Evolutionary conservation across 1,140 invertebrate species (phyloP).

Genomic region (Matsumurasca onukii): DNA sequence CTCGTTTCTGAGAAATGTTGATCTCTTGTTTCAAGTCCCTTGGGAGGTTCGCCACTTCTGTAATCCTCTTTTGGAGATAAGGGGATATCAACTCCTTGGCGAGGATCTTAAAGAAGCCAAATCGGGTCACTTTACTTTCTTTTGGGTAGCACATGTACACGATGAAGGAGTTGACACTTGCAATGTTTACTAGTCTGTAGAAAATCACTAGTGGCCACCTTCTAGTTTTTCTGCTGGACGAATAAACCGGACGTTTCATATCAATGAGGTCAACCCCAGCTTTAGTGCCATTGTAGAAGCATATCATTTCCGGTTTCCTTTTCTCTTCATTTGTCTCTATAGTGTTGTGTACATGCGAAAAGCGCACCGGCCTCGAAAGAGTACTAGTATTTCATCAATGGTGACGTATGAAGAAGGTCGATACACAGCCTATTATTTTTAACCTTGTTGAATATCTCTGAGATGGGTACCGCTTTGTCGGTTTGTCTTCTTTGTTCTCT

Average conservation of each 20-base stretch:
- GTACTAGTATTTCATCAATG: conserved; percentile 46
- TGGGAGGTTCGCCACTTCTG: conserved; percentile 6
- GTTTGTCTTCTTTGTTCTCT: conserved; percentile 37
- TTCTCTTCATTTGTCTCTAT: not conserved
- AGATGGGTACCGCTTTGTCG: conserved; percentile 45
- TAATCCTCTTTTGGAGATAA: too few species aligned
- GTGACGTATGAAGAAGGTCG: conserved; percentile 39
- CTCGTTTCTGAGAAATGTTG: not conserved
- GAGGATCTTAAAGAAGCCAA: conserved; percentile 38
- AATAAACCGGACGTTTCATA: conserved; percentile 43
- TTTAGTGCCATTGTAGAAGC: conserved; percentile 45
- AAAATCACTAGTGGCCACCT: too few species aligned
- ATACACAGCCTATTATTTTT: conserved; percentile 41
- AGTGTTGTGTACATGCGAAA: conserved; percentile 45
- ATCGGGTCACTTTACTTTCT: conserved; percentile 44
- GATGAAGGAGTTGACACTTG: conserved; percentile 39
- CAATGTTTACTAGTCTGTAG: too few species aligned
- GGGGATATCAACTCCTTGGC: conserved; percentile 33
- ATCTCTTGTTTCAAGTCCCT: conserved; percentile 27
- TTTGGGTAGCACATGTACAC: conserved; percentile 38
- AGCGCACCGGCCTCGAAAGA: conserved; percentile 45
- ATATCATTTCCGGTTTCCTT: conserved; percentile 43
- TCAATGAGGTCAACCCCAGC: too few species aligned
- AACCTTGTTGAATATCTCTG: conserved; percentile 43
- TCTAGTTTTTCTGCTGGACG: too few species aligned